Conservation (phyloP, 1,140 invertebrate species). For the Trigoniulus corallinus region DNA sequence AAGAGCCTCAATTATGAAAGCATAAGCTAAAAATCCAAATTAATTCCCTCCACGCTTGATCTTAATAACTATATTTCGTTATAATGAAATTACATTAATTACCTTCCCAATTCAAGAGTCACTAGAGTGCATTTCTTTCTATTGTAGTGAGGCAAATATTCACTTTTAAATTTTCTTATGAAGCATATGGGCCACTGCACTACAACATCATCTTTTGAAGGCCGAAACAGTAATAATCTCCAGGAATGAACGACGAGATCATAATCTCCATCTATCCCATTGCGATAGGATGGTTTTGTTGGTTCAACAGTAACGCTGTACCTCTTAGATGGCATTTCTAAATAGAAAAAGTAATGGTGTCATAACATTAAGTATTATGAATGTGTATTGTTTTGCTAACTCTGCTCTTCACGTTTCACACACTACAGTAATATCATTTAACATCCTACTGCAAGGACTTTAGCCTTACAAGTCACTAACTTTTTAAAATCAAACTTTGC, state of each 20-base stretch:
- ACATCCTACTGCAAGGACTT: no score
- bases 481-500: no score
- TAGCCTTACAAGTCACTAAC: no score
- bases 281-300: constrained; percentile 13
- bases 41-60: no score
- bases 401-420: no score
- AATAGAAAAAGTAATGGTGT: constrained; percentile 1
- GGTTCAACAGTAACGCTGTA: constrained; percentile 13
- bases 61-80: no score
- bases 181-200: constrained; percentile 15
- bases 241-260: constrained; percentile 13
- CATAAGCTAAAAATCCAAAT: no score
- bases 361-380: no score
- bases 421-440: no score
- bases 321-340: constrained; percentile 9
- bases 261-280: constrained; percentile 10
- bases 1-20: no score
- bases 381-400: no score
- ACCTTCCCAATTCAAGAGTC: constrained; percentile 17
- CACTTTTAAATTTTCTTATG: constrained; percentile 15
- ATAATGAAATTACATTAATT: neutral
- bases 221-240: constrained; percentile 11
- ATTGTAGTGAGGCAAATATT: constrained; percentile 6
- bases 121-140: constrained; percentile 12
- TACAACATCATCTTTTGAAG: constrained; percentile 11